Conservation (phyloP, 2,113 vertebrate genomes). For the Numida meleagris region DNA sequence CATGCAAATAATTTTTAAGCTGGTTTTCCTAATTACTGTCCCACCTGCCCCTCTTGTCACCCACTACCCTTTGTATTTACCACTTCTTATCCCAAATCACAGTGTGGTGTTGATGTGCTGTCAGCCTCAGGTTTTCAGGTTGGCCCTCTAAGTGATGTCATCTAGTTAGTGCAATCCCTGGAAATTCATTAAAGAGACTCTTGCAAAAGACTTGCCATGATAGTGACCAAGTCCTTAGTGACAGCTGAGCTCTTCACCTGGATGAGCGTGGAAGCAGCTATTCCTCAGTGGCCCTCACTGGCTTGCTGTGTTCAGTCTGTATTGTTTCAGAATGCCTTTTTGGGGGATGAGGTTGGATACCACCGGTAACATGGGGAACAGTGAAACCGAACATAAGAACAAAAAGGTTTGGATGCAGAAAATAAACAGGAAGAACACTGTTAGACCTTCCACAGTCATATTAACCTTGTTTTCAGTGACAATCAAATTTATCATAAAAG, state of each 20-base stretch:
- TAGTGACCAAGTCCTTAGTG: not conserved
- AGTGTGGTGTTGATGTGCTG: not conserved
- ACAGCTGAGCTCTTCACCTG: not conserved
- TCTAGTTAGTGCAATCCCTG: not conserved
- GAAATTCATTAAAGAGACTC: not conserved
- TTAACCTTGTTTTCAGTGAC: not conserved
- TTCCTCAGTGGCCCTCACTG: not conserved
- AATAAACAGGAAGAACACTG: not conserved
- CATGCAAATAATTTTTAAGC: not conserved
- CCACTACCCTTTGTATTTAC: not conserved
- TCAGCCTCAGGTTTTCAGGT: not conserved
- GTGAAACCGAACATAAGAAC: not conserved
- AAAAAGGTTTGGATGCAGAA: not conserved
- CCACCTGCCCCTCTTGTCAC: no score
- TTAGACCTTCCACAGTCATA: not conserved
- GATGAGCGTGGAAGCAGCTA: accelerated
- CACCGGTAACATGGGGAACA: not conserved
- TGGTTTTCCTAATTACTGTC: not conserved
- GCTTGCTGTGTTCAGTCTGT: not conserved
- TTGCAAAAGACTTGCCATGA: not conserved
- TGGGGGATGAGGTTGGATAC: not conserved
- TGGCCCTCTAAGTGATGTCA: not conserved
- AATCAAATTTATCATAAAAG: no score
- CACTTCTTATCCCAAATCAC: not conserved
- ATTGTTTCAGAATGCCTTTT: not conserved